Conservation (phyloP, 2,797 vertebrate species). For the Dendrocincla tyrannina region DNA sequence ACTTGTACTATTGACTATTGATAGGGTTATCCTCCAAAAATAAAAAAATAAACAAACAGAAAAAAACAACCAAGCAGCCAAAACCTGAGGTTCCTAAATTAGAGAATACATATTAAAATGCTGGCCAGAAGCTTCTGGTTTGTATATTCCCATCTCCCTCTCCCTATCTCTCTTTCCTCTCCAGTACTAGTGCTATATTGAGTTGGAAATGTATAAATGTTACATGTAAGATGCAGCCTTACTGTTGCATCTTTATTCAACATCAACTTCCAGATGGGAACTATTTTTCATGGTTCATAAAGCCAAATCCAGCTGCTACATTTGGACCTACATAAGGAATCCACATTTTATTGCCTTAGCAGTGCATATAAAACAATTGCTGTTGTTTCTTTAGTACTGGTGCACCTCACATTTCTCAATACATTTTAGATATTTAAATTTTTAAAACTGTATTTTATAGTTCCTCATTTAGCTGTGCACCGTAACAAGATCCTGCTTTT, state of each 20-base stretch:
- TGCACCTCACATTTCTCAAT: slow-evolving; percentile 70
- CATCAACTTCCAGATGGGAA: slow-evolving; percentile 84
- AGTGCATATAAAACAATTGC: slow-evolving; percentile 80
- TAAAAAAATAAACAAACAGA: background rate
- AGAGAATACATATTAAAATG: slow-evolving; percentile 13
- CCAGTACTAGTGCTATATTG: slow-evolving; percentile 25
- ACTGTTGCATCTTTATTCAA: slow-evolving; percentile 85
- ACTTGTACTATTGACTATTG: background rate
- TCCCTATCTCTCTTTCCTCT: background rate
- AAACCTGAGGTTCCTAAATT: slow-evolving; percentile 7
- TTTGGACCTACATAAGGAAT: slow-evolving; percentile 84
- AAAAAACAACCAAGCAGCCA: background rate
- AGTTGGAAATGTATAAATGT: slow-evolving; percentile 71
- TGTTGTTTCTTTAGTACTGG: slow-evolving; percentile 73
- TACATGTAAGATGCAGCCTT: slow-evolving; percentile 77
- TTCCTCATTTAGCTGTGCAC: slow-evolving; percentile 65
- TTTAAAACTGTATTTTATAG: slow-evolving; percentile 67
- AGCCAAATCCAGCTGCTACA: slow-evolving; percentile 85
- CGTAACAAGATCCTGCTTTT: slow-evolving; percentile 64
- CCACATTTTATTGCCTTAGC: slow-evolving; percentile 80
- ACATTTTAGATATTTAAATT: slow-evolving; percentile 70
- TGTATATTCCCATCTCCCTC: slow-evolving; percentile 21
- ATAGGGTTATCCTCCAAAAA: background rate
- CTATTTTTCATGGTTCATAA: slow-evolving; percentile 87
- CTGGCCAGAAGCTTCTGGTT: slow-evolving; percentile 25